Evolutionary conservation across 2,888 invertebrate genomes (phyloP).

Genomic region (Sinhomidia bicolor): DNA sequence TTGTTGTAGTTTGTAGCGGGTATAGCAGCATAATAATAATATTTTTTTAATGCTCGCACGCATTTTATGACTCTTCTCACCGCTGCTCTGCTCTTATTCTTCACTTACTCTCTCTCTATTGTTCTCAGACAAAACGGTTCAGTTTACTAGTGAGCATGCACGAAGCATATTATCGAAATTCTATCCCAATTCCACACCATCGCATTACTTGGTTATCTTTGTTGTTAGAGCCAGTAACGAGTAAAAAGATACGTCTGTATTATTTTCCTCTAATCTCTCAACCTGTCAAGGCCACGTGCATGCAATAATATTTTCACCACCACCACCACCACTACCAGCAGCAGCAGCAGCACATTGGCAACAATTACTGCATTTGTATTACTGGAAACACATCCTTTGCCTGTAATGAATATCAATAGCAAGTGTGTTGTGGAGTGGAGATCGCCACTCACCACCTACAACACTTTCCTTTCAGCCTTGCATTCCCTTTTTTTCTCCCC

Average conservation of each 20-base stretch:
- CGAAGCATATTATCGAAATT: background rate
- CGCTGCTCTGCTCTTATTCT: background rate
- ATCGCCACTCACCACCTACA: too few species aligned
- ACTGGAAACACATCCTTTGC: background rate
- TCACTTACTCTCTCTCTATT: background rate
- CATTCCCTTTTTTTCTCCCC: background rate
- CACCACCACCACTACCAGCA: background rate
- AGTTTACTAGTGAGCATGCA: background rate
- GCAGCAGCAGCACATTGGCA: background rate
- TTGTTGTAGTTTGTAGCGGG: background rate
- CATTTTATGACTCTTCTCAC: slow-evolving; percentile 6
- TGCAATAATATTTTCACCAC: background rate
- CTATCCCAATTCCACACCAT: background rate
- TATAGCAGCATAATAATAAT: background rate
- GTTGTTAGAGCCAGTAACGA: background rate
- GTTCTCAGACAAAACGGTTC: too few species aligned
- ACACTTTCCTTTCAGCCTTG: background rate
- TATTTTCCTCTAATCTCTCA: background rate
- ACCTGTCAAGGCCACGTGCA: background rate
- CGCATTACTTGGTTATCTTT: background rate
- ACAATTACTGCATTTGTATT: background rate
- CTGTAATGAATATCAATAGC: too few species aligned
- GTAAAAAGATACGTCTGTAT: too few species aligned
- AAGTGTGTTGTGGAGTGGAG: too few species aligned
- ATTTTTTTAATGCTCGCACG: background rate